Conservation (phyloP, 2,797 vertebrate genomes). For the Enteromius viviparus region DNA sequence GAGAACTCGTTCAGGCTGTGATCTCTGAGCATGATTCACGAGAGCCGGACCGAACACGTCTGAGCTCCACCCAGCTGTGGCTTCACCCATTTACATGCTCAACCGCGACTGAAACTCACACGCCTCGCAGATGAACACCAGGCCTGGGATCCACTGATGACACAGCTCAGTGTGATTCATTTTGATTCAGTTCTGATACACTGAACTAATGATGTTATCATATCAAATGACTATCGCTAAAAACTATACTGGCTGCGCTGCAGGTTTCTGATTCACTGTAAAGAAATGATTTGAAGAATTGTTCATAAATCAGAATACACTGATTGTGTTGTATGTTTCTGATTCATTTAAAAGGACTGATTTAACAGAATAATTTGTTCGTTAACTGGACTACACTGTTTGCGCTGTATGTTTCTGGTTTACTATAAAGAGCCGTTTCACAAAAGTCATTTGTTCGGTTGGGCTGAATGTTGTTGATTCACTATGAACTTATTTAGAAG, state of each 20-base stretch:
- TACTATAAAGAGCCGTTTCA: too few species aligned
- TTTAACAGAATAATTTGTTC: not conserved
- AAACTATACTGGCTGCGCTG: too few species aligned
- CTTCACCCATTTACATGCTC: conserved; percentile 42
- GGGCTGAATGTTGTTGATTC: not conserved
- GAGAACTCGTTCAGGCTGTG: not conserved
- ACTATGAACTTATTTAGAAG: not conserved
- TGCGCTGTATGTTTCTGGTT: not conserved
- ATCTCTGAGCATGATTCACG: not conserved
- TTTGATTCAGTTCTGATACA: not conserved
- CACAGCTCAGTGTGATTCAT: not conserved
- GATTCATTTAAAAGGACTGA: not conserved
- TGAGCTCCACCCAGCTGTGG: conserved; percentile 26
- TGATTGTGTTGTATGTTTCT: not conserved
- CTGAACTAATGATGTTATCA: not conserved
- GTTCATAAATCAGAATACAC: not conserved
- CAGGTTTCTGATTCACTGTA: too few species aligned
- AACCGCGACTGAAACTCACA: conserved; percentile 10
- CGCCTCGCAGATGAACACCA: not conserved
- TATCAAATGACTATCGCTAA: not conserved
- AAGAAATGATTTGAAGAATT: not conserved
- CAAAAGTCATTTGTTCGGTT: too few species aligned
- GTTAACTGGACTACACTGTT: not conserved
- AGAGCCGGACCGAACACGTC: not conserved
- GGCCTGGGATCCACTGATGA: not conserved